Evolutionary conservation across 2,797 vertebrate species (phyloP).

Genomic region (Spheniscus humboldti): DNA sequence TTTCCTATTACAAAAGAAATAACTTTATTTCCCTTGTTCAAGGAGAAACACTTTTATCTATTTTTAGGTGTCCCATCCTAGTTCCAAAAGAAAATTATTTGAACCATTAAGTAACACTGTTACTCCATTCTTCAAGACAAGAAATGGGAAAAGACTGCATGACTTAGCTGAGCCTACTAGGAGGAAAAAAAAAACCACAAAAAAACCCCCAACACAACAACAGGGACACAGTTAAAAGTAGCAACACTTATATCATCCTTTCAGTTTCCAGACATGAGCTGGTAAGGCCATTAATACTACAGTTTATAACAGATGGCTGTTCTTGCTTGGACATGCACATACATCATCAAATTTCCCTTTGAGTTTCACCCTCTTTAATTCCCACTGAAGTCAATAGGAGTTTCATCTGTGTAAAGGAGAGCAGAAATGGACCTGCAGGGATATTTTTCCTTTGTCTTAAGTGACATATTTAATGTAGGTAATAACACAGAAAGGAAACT

Average conservation of each 20-base stretch:
- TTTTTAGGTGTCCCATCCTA: neutral
- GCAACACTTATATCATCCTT: constrained; percentile 41
- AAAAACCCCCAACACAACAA: neutral
- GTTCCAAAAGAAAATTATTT: neutral
- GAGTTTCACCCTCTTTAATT: constrained; percentile 25
- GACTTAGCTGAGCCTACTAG: neutral
- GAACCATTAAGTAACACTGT: neutral
- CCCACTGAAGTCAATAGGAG: constrained; percentile 5
- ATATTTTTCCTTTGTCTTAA: constrained; percentile 21
- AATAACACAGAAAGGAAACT: neutral
- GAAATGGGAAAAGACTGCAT: neutral
- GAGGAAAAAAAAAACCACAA: neutral
- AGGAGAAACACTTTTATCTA: neutral
- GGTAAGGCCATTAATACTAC: constrained; percentile 26
- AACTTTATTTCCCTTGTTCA: neutral
- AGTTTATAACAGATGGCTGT: constrained; percentile 10
- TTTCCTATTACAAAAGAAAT: constrained; percentile 12
- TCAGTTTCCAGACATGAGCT: constrained; percentile 25
- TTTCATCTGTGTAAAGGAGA: constrained; percentile 13
- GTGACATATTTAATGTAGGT: neutral
- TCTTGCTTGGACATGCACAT: constrained; percentile 29
- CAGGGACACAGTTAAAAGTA: constrained; percentile 39
- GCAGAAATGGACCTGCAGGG: neutral
- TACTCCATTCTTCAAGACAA: neutral
- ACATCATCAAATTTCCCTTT: constrained; percentile 48